Evolutionary conservation across 2,113 vertebrate species (phyloP), one percentile per base, ranked within the genome.

Genomic region (Trogon surrucura): DNA sequence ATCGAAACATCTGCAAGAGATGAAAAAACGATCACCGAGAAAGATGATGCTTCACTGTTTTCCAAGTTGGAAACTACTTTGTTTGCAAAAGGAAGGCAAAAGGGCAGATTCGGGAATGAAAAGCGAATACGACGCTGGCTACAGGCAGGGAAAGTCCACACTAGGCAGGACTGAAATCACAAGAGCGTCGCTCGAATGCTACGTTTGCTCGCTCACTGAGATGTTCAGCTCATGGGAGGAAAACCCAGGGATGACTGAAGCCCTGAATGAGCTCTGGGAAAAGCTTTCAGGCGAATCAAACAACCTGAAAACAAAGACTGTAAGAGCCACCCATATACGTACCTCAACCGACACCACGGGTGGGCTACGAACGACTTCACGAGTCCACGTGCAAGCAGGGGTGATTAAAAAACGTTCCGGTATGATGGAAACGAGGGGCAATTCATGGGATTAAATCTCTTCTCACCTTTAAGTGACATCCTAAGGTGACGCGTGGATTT

Each of bases 281-380:
- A 88, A 85, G 25, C 78, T 64, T 86, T 10, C 34, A 21, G 57
- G 48, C 19, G 73, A 56, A 77, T 11, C 34, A 38, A n/a, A 6
- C 4, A 13, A 3, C 10, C 5, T 1, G 17, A 79, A 71, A 66
- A 22, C 21, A 21, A 61, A 47, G 82, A 15, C 16, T 22, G 0
- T 15, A 27, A 30, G 13, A 62, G 54, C 4, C 29, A 41, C 44
- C 50, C 51, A 13, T 75, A 65, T 9, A 21, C 5, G 41, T 41
- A 41, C 41, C 41, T 13, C 10, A 41, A 11, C 41, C 41, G 41
- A 41, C 41, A 41, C 41, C 41, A 41, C 41, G 41, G 38, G 85
- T n/a, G 23, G 58, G 6, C 4, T 1, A 10, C 1, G 16, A 69
- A 25, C 0, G 0, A 26, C 9, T 61, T 30, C 45, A 60, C 3